phyloP scores from a whole-genome alignment of 2,797 vertebrate species.

The Vespertilio murinus region DNA sequence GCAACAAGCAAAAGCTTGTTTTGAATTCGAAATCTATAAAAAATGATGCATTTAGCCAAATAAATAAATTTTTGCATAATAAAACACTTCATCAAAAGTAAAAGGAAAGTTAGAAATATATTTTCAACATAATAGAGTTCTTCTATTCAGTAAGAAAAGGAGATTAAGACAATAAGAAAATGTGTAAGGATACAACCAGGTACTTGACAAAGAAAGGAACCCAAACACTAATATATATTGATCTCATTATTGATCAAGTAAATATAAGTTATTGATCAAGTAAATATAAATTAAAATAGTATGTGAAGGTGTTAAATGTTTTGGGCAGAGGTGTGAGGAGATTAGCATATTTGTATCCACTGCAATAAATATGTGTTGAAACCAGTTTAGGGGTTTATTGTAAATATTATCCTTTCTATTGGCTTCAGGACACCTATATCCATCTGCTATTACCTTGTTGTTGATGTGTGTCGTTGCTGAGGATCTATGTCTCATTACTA shows the following conservation, averaged over 20 bases:
- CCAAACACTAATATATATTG: not conserved
- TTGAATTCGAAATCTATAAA: not conserved
- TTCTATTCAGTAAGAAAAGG: not conserved
- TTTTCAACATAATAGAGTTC: not conserved
- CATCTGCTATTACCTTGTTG: not conserved
- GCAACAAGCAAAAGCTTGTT: not conserved
- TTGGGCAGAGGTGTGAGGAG: not conserved
- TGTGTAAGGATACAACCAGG: not conserved
- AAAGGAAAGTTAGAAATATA: not conserved
- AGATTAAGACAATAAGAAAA: not conserved
- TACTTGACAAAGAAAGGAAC: not conserved
- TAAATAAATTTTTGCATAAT: not conserved
- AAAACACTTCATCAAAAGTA: constrained; percentile 1
- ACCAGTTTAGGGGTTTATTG: not conserved
- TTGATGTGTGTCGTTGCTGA: not conserved
- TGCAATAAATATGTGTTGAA: not conserved
- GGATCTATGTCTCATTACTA: not conserved
- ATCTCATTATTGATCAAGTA: not conserved
- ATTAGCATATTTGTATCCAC: not conserved
- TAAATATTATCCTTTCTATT: not conserved
- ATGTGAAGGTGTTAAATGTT: not conserved
- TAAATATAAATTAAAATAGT: constrained; percentile 12
- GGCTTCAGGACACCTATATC: not conserved
- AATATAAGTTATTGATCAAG: not conserved
- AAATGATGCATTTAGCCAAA: not conserved